Evolutionary conservation across 2,113 vertebrate genomes (phyloP).

Genomic region (Malurus melanocephalus): DNA sequence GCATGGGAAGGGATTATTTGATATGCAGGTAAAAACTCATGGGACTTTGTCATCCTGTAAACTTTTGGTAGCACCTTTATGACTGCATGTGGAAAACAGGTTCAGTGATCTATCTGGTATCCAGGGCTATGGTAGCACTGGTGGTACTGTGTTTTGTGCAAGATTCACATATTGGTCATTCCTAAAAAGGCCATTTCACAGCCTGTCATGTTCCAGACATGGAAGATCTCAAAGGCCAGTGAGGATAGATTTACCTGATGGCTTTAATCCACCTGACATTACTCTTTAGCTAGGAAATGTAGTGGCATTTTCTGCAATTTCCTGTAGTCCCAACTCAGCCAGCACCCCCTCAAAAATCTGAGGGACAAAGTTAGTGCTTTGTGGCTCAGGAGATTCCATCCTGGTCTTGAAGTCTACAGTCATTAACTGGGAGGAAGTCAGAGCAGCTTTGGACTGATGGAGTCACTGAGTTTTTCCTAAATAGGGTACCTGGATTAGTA

Average conservation of each 20-base stretch:
- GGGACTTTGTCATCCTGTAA: background rate
- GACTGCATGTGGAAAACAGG: background rate
- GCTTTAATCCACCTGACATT: background rate
- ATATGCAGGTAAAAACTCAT: background rate
- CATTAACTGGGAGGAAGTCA: background rate
- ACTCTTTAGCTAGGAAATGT: background rate
- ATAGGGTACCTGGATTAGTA: background rate
- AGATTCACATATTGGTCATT: background rate
- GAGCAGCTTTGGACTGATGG: background rate
- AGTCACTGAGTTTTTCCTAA: background rate
- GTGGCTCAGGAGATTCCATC: background rate
- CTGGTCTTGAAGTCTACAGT: background rate
- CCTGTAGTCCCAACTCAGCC: background rate
- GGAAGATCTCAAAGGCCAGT: background rate
- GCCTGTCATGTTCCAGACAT: background rate
- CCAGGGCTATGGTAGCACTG: background rate
- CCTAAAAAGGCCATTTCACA: background rate
- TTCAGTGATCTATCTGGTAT: background rate
- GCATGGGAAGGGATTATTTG: background rate
- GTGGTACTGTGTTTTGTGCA: background rate
- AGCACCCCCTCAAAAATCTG: background rate
- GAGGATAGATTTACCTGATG: accelerated
- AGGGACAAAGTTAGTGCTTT: background rate
- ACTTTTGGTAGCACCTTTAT: background rate
- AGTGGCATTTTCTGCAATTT: background rate